Evolutionary conservation across 2,113 vertebrate species (phyloP).

Genomic region (Neopipo cinnamomea): DNA sequence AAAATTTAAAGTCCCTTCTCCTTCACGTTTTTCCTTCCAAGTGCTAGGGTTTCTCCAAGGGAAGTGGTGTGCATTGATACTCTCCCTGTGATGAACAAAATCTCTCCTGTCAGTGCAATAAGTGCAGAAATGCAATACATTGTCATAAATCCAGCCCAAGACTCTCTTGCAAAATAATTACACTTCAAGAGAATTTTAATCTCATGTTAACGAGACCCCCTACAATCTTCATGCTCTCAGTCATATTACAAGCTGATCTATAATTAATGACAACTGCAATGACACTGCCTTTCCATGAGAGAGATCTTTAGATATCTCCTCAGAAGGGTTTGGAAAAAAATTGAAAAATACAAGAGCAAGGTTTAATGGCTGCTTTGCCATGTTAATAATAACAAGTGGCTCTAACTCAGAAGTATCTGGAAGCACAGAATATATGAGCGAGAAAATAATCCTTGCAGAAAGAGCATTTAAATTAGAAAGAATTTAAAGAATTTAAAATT

Average conservation of each 20-base stretch:
- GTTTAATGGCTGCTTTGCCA: neutral
- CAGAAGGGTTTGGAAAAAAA: neutral
- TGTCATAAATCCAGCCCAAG: constrained; percentile 32
- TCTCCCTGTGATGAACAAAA: neutral
- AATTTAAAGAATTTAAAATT: too few species aligned
- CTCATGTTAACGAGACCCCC: constrained; percentile 66
- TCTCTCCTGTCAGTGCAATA: neutral
- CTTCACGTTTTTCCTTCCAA: neutral
- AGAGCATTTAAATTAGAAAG: neutral
- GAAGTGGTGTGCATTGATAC: neutral
- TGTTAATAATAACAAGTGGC: neutral
- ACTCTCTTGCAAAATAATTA: constrained; percentile 65
- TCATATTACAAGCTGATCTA: constrained; percentile 71
- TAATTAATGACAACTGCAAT: constrained; percentile 70
- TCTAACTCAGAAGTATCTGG: neutral
- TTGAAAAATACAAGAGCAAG: neutral
- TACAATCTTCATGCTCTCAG: constrained; percentile 58
- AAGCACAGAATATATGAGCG: neutral
- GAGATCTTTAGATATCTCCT: neutral
- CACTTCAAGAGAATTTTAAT: constrained; percentile 63
- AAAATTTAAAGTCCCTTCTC: neutral
- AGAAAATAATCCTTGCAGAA: neutral
- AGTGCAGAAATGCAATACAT: neutral
- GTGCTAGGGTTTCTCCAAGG: neutral
- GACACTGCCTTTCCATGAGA: constrained; percentile 31